Evolutionary conservation across 37 sponge, comb jelly and placozoan genomes (phyloP), one percentile per base, ranked within the genome.

Genomic region (Geodia barretti): DNA sequence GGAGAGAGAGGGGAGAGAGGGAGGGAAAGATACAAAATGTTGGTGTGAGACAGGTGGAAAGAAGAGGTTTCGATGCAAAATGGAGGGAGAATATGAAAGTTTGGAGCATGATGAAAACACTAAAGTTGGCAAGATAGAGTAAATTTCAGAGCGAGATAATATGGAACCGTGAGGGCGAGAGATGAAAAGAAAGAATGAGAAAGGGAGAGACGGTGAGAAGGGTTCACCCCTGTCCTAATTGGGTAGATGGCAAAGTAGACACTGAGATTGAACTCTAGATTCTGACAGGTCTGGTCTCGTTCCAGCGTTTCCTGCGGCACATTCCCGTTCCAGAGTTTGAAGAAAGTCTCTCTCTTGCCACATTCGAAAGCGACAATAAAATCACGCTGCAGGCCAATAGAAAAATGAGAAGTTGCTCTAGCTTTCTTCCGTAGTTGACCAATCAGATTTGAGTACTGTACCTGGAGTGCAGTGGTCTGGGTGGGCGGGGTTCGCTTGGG

Each of bases 201-300:
- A n/a, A n/a, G n/a, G n/a, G n/a, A n/a, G n/a, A n/a, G n/a, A n/a
- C n/a, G n/a, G n/a, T n/a, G n/a, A n/a, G n/a, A 47, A 21, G 28
- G 7, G 31, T 71, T 69, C 35, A 82, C 83, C 72, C 83, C 77
- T 38, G 77, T 77, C 17, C 67, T 70, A 14, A 82, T 1, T 26
- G 88, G 88, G 62, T 87, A 87, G 8, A 91, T 73, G 39, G 92
- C 88, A 83, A 91, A 91, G 76, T 91, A 83, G 1, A 82, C 83
- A 25, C 80, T 78, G 70, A 79, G 9, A 70, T 68, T 78, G 84
- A 86, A 87, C 70, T 91, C 92, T 43, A 91, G 72, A 30, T 79
- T 70, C 42, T 72, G 87, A 39, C 76, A 60, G 19, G 71, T 68
- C 0, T 75, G 74, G 64, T 87, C 84, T 1, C 65, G 17, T 0